These are phyloP conservation scores for Vulpes lagopus DNA, from an alignment of 2,113 vertebrate genomes.

Conservation along the genomic window DNA sequence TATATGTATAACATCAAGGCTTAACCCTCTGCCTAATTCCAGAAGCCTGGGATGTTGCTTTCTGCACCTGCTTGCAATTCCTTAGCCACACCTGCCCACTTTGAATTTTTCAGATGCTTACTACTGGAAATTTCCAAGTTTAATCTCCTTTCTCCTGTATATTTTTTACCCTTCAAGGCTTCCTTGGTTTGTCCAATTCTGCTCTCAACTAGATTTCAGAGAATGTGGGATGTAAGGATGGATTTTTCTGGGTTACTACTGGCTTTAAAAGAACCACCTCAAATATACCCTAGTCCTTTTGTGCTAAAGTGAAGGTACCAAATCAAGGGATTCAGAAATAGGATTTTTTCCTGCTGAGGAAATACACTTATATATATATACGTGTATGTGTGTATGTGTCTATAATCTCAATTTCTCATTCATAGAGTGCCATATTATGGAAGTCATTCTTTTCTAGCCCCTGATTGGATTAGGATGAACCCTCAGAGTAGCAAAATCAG, in stretches of 20 bases:
- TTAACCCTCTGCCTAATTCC: not conserved
- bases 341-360: not conserved
- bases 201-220: not conserved
- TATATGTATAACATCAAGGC: rapidly evolving
- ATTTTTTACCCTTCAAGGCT: not conserved
- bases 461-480: not conserved
- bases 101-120: not conserved
- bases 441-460: not conserved
- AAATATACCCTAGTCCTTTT: not conserved
- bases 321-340: not conserved
- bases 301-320: not conserved
- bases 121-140: not conserved
- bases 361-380: not conserved
- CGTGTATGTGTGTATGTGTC: not conserved
- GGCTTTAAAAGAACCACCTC: not conserved
- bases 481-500: conserved; percentile 19
- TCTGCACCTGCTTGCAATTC: not conserved
- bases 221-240: not conserved
- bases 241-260: not conserved
- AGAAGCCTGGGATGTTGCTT: not conserved
- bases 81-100: not conserved
- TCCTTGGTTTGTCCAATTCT: not conserved
- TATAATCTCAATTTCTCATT: not conserved
- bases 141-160: not conserved
- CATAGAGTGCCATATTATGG: not conserved